Percentiles rank a stretch among this genome's conserved stretches.
phyloP scores from a whole-genome alignment of 2,888 invertebrate genomes.

The Patella depressa region DNA sequence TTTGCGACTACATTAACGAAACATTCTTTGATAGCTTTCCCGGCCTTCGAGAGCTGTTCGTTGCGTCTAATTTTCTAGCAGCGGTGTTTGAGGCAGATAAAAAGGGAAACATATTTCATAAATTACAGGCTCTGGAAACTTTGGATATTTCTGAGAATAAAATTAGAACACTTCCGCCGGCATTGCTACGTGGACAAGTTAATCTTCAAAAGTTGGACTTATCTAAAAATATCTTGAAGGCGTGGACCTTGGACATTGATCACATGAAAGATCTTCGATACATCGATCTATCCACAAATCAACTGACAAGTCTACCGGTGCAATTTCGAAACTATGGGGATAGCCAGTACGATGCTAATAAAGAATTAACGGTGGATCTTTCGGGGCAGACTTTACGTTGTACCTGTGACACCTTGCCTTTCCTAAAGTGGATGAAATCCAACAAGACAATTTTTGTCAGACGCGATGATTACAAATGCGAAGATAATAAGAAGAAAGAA shows the following conservation, averaged over 20 bases:
- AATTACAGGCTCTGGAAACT: conserved; percentile 5
- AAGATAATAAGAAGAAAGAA: not conserved
- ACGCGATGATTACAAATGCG: conserved; percentile 23
- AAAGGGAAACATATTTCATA: conserved; percentile 26
- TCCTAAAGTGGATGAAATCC: conserved; percentile 32
- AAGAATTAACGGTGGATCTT: conserved; percentile 18
- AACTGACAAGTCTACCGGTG: conserved; percentile 14
- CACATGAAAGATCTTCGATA: conserved; percentile 21
- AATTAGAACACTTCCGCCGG: conserved; percentile 22
- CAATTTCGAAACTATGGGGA: conserved; percentile 12
- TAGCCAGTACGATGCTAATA: not conserved
- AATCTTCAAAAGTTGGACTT: conserved; percentile 20
- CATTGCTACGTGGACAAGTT: conserved; percentile 18
- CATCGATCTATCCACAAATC: conserved; percentile 27
- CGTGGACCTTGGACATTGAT: conserved; percentile 20
- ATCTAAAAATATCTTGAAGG: conserved; percentile 26
- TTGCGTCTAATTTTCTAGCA: conserved; percentile 27
- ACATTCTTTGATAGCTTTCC: conserved; percentile 15
- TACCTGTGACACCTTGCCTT: conserved; percentile 24
- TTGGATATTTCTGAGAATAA: conserved; percentile 29
- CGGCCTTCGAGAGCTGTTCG: conserved; percentile 17
- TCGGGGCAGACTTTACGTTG: conserved; percentile 26
- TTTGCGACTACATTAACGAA: conserved; percentile 8
- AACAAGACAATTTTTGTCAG: conserved; percentile 23
- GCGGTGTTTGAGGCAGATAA: conserved; percentile 16